phyloP scores from a whole-genome alignment of 2,113 vertebrate species.

The Varanus salvator region DNA sequence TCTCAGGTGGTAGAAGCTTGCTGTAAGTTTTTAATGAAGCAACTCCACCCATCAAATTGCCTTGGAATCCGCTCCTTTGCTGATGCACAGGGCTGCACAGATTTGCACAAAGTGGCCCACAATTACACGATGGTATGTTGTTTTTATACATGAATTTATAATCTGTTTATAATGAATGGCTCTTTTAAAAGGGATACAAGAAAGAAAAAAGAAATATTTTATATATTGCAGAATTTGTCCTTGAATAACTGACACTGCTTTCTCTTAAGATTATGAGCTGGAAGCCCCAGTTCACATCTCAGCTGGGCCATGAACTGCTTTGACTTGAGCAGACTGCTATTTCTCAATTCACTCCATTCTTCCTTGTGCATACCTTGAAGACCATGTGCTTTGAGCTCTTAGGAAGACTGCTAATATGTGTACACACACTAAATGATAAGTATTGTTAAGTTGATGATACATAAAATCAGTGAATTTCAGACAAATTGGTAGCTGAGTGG shows the following conservation, averaged over 20 bases:
- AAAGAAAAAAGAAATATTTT: not conserved
- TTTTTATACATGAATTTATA: not conserved
- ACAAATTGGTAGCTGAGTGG: not conserved
- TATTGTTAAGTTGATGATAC: not conserved
- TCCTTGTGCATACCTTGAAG: not conserved
- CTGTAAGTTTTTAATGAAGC: conserved; percentile 95
- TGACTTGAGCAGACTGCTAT: not conserved
- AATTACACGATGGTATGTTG: conserved; percentile 95
- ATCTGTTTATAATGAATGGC: not conserved
- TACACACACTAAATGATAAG: not conserved
- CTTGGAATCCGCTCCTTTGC: conserved; percentile 97
- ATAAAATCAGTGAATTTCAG: not conserved
- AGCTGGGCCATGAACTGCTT: not conserved
- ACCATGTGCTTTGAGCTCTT: not conserved
- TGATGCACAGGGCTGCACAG: conserved; percentile 94
- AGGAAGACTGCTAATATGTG: not conserved
- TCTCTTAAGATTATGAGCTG: not conserved
- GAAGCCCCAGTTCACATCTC: not conserved
- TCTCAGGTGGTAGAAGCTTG: conserved; percentile 96
- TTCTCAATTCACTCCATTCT: not conserved
- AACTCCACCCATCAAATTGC: conserved; percentile 98
- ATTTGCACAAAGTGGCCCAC: conserved; percentile 95
- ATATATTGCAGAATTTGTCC: not conserved
- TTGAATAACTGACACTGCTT: not conserved
- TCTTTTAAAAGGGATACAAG: not conserved